Percentiles rank a stretch among this genome's conserved stretches.
Evolutionary conservation across 2,888 invertebrate genomes (phyloP).

Genomic region (Phragmatobia fuliginosa): DNA sequence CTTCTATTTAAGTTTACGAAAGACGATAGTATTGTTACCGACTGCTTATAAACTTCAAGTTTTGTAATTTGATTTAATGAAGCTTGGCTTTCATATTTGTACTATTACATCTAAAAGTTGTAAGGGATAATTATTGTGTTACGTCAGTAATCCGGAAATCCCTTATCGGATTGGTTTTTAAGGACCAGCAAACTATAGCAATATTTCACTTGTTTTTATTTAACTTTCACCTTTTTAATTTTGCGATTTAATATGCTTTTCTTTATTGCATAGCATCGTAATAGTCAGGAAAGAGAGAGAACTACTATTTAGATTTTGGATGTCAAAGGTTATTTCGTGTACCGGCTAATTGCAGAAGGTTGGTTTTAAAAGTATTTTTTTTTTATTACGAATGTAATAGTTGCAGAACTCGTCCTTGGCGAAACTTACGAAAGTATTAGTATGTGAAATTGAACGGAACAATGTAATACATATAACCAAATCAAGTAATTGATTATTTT

Average conservation of each 20-base stretch:
- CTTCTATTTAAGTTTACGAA: constrained; percentile 26
- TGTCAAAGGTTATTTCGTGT: constrained; percentile 73
- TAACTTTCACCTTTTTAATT: not conserved
- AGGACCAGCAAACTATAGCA: not conserved
- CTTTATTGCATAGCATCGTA: not conserved
- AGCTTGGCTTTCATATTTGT: constrained; percentile 29
- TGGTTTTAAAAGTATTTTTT: constrained; percentile 49
- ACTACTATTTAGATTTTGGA: constrained; percentile 48
- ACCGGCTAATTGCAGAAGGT: constrained; percentile 62
- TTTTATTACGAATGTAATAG: constrained; percentile 48
- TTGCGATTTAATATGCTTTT: not conserved
- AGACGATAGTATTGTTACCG: constrained; percentile 24
- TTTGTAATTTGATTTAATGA: constrained; percentile 22
- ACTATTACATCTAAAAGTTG: constrained; percentile 36
- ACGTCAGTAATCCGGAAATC: constrained; percentile 13
- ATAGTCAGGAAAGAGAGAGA: not conserved
- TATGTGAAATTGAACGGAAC: constrained; percentile 27
- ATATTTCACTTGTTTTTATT: not conserved
- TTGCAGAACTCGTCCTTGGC: constrained; percentile 56
- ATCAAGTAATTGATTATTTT: constrained; percentile 17
- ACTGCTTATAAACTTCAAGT: constrained; percentile 25
- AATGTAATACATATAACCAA: constrained; percentile 13
- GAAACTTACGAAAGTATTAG: constrained; percentile 54
- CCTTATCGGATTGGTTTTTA: constrained; percentile 22
- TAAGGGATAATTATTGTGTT: constrained; percentile 34